phyloP scores from a whole-genome alignment of 2,797 vertebrate species.

The Prionace glauca region DNA sequence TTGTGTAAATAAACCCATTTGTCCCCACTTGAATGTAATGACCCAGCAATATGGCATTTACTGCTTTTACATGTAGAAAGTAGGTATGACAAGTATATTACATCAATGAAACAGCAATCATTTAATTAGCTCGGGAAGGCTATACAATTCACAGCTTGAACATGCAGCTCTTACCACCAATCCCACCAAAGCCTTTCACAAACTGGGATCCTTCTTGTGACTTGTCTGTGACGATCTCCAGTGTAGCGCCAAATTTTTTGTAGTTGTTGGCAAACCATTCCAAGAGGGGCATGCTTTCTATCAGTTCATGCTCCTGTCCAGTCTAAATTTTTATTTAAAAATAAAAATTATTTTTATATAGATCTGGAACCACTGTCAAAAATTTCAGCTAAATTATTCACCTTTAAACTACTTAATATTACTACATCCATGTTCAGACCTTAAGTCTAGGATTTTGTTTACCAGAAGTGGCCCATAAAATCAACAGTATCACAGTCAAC shows the following conservation, averaged over 20 bases:
- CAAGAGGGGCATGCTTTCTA: constrained; percentile 95
- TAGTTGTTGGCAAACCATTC: constrained; percentile 99
- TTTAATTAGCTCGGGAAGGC: neutral
- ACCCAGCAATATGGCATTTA: neutral
- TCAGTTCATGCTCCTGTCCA: constrained; percentile 94
- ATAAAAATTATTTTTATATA: neutral
- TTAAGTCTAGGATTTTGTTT: neutral
- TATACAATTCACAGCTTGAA: neutral
- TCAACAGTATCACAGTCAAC: neutral
- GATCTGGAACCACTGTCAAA: too few species aligned
- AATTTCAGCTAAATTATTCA: neutral
- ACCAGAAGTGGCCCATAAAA: neutral
- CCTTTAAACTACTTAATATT: neutral
- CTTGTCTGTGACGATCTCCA: constrained; percentile 99
- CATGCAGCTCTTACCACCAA: constrained; percentile 73
- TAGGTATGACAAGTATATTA: neutral
- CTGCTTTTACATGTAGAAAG: neutral
- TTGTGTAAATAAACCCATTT: neutral
- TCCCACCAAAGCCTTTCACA: constrained; percentile 99
- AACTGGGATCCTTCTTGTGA: constrained; percentile 99
- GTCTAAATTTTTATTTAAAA: constrained; percentile 59
- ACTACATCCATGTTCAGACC: neutral
- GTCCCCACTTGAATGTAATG: neutral
- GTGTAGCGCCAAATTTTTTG: constrained; percentile 97
- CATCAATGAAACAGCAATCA: neutral